Evolutionary conservation across 2,797 vertebrate species (phyloP).

Genomic region (Notoglanidium macrostoma): DNA sequence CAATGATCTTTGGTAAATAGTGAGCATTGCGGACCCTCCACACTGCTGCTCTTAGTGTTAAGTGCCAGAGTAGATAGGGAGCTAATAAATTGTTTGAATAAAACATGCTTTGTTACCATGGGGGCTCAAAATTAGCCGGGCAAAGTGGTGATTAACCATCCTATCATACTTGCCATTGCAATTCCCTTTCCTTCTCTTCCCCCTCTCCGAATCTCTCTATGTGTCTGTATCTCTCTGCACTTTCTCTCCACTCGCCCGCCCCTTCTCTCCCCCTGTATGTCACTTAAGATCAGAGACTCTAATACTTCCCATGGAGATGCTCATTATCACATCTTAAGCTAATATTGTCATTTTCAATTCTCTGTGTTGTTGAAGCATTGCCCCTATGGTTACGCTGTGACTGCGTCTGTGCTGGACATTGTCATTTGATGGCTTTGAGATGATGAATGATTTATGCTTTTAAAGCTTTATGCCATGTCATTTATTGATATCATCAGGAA

Average conservation of each 20-base stretch:
- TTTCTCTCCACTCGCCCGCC: conserved; percentile 51
- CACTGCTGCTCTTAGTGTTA: conserved; percentile 58
- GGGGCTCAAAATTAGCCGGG: conserved; percentile 78
- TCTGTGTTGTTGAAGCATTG: conserved; percentile 45
- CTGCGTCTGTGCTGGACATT: conserved; percentile 40
- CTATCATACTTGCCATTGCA: conserved; percentile 76
- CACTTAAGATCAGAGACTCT: conserved; percentile 54
- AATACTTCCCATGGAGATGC: conserved; percentile 54
- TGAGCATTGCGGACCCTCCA: conserved; percentile 36
- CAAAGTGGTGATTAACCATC: conserved; percentile 82
- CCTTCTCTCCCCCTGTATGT: conserved; percentile 49
- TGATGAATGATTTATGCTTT: conserved; percentile 34
- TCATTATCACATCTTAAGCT: conserved; percentile 54
- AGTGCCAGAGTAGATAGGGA: conserved; percentile 69
- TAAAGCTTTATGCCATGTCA: conserved; percentile 19
- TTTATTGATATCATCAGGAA: conserved; percentile 20
- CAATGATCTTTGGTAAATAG: conserved; percentile 29
- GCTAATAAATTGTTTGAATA: conserved; percentile 80
- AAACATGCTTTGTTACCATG: conserved; percentile 82
- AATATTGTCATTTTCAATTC: conserved; percentile 51
- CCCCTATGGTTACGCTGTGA: conserved; percentile 38
- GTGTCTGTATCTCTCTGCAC: conserved; percentile 33
- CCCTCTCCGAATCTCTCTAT: conserved; percentile 27
- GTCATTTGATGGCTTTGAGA: conserved; percentile 31
- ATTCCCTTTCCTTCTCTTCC: conserved; percentile 68